Evolutionary conservation across 2,113 vertebrate genomes (phyloP).

Genomic region (Apistogramma diplotaenia): DNA sequence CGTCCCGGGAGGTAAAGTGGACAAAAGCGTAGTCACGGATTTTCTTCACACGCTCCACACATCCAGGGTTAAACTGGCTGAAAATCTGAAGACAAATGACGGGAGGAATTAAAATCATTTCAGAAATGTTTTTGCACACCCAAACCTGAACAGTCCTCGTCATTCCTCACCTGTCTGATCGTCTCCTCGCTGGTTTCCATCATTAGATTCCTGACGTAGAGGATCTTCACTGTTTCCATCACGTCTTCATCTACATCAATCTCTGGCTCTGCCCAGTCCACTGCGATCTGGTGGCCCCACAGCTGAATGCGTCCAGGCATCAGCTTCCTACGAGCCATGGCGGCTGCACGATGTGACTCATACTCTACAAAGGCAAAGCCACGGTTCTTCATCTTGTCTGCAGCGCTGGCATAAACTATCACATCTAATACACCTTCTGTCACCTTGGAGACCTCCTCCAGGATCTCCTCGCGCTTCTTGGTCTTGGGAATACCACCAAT

Average conservation of each 20-base stretch:
- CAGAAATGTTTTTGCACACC: neutral
- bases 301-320: slow-evolving; percentile 97
- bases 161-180: slow-evolving; percentile 81
- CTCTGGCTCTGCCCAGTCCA: slow-evolving; percentile 98
- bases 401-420: slow-evolving; percentile 96
- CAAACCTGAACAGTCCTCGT: neutral
- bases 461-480: slow-evolving; percentile 99
- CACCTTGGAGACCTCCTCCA: slow-evolving; percentile 97
- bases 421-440: slow-evolving; percentile 96
- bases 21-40: slow-evolving; percentile 98
- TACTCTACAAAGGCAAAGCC: slow-evolving; percentile 99
- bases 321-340: slow-evolving; percentile 97
- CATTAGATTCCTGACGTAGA: slow-evolving; percentile 98
- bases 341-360: slow-evolving; percentile 94
- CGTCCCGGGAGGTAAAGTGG: slow-evolving; percentile 93
- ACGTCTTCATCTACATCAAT: slow-evolving; percentile 98
- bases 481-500: slow-evolving; percentile 98
- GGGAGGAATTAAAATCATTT: neutral
- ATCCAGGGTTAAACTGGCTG: slow-evolving; percentile 93
- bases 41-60: slow-evolving; percentile 97
- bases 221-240: slow-evolving; percentile 99
- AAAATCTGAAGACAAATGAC: slow-evolving; percentile 77
- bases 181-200: slow-evolving; percentile 96
- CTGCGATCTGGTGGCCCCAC: slow-evolving; percentile 98
- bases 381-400: slow-evolving; percentile 99